These are phyloP conservation scores for Drosophila lini DNA, from an alignment of 1,140 invertebrate genomes.

Conservation along the genomic window DNA sequence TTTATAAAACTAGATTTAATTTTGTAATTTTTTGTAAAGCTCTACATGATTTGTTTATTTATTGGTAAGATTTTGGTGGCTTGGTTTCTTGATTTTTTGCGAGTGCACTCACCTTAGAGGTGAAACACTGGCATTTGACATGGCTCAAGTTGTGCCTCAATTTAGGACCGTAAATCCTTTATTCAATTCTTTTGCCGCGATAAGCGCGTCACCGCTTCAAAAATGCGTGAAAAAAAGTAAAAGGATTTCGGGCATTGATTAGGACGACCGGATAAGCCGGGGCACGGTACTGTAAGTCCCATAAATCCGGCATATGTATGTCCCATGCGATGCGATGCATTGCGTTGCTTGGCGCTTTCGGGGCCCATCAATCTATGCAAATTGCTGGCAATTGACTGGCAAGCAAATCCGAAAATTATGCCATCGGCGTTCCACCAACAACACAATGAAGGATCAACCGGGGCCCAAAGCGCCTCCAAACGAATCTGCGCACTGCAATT, in stretches of 20 bases:
- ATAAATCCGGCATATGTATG: conserved; percentile 40
- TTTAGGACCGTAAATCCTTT: conserved; percentile 73
- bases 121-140: conserved; percentile 57
- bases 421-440: conserved; percentile 51
- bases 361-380: conserved; percentile 52
- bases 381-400: conserved; percentile 61
- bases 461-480: conserved; percentile 29
- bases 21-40: not conserved
- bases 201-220: conserved; percentile 63
- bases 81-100: not conserved
- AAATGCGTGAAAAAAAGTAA: conserved; percentile 16
- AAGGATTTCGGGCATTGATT: conserved; percentile 69
- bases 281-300: conserved; percentile 24
- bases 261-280: conserved; percentile 38
- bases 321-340: conserved; percentile 7
- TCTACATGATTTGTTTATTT: not conserved
- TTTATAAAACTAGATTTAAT: too few relatives aligned
- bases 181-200: conserved; percentile 72
- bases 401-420: conserved; percentile 74
- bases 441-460: conserved; percentile 44
- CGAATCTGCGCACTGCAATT: conserved; percentile 38
- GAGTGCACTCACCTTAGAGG: conserved; percentile 7
- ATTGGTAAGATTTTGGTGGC: not conserved
- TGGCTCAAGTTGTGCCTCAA: conserved; percentile 64
- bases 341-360: not conserved